phyloP scores from a whole-genome alignment of 2,113 vertebrate genomes.

The Eptesicus fuscus region DNA sequence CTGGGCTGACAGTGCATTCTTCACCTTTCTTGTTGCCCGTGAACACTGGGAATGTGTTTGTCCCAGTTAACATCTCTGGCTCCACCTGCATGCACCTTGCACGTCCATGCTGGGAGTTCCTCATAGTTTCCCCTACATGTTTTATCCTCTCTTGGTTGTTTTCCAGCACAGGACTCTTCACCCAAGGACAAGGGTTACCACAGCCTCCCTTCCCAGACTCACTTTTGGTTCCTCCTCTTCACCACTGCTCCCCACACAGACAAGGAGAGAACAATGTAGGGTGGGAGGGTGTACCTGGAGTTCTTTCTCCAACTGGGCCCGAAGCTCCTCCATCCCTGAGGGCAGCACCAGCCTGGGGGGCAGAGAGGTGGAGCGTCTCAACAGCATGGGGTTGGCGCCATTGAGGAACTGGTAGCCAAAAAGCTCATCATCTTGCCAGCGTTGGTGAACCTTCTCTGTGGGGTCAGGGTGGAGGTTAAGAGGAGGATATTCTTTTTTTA shows the following conservation, averaged over 20 bases:
- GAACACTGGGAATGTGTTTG: neutral
- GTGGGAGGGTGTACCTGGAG: conserved; percentile 79
- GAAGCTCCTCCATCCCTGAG: conserved; percentile 78
- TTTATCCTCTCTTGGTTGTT: neutral
- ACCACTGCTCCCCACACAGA: neutral
- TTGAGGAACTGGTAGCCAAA: conserved; percentile 89
- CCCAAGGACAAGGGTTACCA: neutral
- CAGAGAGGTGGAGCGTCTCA: conserved; percentile 77
- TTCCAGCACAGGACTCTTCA: neutral
- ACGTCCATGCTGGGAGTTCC: neutral
- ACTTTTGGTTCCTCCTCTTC: neutral
- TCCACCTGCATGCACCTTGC: neutral
- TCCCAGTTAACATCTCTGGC: neutral
- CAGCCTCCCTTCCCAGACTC: neutral
- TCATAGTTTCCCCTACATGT: neutral
- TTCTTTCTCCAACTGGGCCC: conserved; percentile 78
- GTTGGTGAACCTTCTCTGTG: conserved; percentile 83
- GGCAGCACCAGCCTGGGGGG: conserved; percentile 80
- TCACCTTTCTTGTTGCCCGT: neutral
- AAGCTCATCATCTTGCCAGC: conserved; percentile 86
- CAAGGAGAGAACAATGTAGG: neutral
- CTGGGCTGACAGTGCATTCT: too few relatives aligned
- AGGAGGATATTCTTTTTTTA: neutral
- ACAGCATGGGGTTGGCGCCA: conserved; percentile 85
- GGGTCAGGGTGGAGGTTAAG: neutral